Conservation (phyloP, 2,888 invertebrate genomes). For the Liposcelis brunnea region DNA sequence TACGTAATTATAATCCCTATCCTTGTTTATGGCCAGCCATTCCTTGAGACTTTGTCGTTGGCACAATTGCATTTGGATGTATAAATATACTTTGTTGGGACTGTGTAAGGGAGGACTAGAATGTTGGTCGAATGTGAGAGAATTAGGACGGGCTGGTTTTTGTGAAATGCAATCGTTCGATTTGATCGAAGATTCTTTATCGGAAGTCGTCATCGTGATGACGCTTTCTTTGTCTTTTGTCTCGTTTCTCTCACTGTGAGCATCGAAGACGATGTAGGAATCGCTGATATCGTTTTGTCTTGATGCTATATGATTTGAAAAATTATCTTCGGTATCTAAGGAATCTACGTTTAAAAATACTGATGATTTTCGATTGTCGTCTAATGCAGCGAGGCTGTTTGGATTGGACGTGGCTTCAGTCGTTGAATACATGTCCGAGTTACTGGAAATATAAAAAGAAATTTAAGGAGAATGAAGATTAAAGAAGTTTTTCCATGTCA, state of each 20-base stretch:
- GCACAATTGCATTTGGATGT: slow-evolving; percentile 97
- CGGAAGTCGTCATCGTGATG: neutral
- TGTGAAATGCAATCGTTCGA: neutral
- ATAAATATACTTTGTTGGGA: slow-evolving; percentile 45
- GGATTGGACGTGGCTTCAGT: no score
- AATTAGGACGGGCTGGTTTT: neutral
- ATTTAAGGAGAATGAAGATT: neutral
- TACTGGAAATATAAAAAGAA: slow-evolving; percentile 13
- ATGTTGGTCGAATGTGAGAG: neutral
- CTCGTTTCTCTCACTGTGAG: slow-evolving; percentile 17
- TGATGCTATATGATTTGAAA: no score
- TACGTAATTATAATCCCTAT: slow-evolving; percentile 28
- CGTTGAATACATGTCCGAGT: no score
- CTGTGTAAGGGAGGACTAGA: neutral
- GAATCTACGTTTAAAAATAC: no score
- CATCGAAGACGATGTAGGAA: slow-evolving; percentile 33
- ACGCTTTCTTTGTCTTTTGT: slow-evolving; percentile 14
- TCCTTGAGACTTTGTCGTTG: slow-evolving; percentile 74
- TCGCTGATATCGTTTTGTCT: slow-evolving; percentile 20
- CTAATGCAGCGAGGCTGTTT: no score
- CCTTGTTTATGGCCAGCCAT: slow-evolving; percentile 53
- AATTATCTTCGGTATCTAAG: no score
- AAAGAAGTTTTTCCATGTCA: slow-evolving; percentile 22
- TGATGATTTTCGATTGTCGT: no score
- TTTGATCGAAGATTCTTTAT: neutral